Evolutionary conservation across 2,797 vertebrate species (phyloP), one percentile per base, ranked within the genome.

Genomic region (Crotalus adamanteus): DNA sequence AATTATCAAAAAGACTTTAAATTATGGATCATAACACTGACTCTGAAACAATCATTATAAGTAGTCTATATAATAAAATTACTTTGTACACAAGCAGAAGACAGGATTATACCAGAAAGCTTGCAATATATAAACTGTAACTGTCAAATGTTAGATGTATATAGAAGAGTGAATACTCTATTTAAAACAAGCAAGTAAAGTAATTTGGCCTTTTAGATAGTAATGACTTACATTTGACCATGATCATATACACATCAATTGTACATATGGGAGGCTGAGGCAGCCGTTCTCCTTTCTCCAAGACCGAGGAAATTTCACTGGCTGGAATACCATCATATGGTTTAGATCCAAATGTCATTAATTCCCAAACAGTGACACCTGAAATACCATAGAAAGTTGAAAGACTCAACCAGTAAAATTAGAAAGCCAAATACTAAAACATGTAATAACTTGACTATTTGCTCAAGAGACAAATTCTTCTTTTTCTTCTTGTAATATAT

Each of bases 201-300:
- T n/a, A 91, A 53, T 26, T 25, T 56, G 2, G 1, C 22, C 11
- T 42, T 4, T 20, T 1, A 18, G 20, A 25, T 14, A 3, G 87
- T 11, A 6, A 61, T 57, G 92, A 98, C 98, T 98, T 97, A 99
- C 99, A 99, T 97, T 99, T 99, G 95, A 99, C 99, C 99, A 99
- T 99, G 97, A 99, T 98, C 99, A 99, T 99, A 97, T 99, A 99
- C 92, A 99, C 99, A 0, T 99, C 99, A 0, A 99, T 99, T 95
- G 99, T 99, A 96, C 99, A 99, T 96, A 99, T 98, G 3, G 98
- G 98, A 0, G 99, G 99, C 95, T 99, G 99, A 0, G 99, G 98
- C 88, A 99, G 97, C 20, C 99, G 98, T 51, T 99, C 99, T 86
- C 99, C 99, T 92, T 98, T 98, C 97, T 99, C 99, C 97, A 99